Evolutionary conservation across 2,113 vertebrate species (phyloP).

Genomic region (Symphodus melops): DNA sequence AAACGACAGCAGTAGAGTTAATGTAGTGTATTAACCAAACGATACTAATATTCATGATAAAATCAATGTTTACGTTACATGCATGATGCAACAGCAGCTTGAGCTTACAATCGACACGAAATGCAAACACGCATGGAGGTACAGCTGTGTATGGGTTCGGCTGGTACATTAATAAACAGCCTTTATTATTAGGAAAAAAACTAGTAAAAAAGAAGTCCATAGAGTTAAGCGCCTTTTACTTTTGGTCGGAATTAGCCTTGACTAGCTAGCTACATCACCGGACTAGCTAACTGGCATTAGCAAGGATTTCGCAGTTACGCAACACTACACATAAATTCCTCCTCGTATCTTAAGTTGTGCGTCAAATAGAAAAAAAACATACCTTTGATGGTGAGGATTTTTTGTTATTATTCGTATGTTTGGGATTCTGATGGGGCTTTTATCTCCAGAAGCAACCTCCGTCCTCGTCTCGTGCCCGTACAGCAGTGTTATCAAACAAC

Average conservation of each 20-base stretch:
- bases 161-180: no score
- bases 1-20: no score
- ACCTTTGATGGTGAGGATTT: conserved; percentile 23
- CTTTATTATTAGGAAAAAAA: background rate
- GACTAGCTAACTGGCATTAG: conserved; percentile 24
- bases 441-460: conserved; percentile 3
- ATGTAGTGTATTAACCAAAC: background rate
- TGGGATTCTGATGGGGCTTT: no score
- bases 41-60: no score
- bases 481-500: conserved; percentile 62
- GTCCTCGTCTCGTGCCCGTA: background rate
- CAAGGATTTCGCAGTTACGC: conserved; percentile 9
- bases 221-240: background rate
- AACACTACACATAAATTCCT: background rate
- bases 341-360: background rate
- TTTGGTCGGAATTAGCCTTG: background rate
- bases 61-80: background rate
- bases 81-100: conserved; percentile 37
- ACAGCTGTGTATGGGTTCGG: rapidly evolving
- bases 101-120: background rate
- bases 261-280: conserved; percentile 16
- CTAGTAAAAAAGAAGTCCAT: no score
- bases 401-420: background rate
- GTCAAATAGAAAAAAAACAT: conserved; percentile 1
- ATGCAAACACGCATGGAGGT: background rate